Evolutionary conservation across 2,888 invertebrate genomes (phyloP).

Genomic region (Perdita meconis): DNA sequence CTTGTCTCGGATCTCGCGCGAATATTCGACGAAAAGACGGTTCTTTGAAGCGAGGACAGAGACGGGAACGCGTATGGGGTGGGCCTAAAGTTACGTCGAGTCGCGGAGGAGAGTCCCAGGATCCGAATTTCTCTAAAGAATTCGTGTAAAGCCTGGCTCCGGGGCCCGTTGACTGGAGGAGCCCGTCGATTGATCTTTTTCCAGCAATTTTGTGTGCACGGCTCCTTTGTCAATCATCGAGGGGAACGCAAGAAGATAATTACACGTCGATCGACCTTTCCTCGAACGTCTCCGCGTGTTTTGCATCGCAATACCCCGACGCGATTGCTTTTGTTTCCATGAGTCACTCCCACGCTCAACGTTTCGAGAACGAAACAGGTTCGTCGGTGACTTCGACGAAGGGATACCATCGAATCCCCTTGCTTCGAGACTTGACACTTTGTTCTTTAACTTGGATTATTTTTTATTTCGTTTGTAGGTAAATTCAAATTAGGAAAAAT

Average conservation of each 20-base stretch:
- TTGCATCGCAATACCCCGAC: slow-evolving; percentile 34
- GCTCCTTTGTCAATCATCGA: slow-evolving; percentile 49
- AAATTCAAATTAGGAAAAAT: too few relatives aligned
- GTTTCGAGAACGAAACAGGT: slow-evolving; percentile 52
- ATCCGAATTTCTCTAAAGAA: too few relatives aligned
- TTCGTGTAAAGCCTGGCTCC: slow-evolving; percentile 14
- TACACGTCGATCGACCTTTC: slow-evolving; percentile 48
- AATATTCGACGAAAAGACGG: slow-evolving; percentile 45
- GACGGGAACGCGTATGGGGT: too few relatives aligned
- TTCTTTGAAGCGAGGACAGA: neutral
- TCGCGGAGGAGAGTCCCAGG: too few relatives aligned
- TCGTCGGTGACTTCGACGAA: slow-evolving; percentile 34
- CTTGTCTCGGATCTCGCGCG: slow-evolving; percentile 43
- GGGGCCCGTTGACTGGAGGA: too few relatives aligned
- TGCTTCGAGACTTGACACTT: too few relatives aligned
- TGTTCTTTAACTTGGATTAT: too few relatives aligned
- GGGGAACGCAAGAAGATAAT: slow-evolving; percentile 47
- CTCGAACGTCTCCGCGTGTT: slow-evolving; percentile 38
- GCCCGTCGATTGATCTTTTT: slow-evolving; percentile 26
- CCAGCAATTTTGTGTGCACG: slow-evolving; percentile 16
- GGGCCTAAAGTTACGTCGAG: neutral
- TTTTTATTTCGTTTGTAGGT: too few relatives aligned
- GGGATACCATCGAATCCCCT: neutral
- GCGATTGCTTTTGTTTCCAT: slow-evolving; percentile 48
- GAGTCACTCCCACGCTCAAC: slow-evolving; percentile 43